Evolutionary conservation across 2,113 vertebrate species (phyloP).

Genomic region (Trinectes maculatus): DNA sequence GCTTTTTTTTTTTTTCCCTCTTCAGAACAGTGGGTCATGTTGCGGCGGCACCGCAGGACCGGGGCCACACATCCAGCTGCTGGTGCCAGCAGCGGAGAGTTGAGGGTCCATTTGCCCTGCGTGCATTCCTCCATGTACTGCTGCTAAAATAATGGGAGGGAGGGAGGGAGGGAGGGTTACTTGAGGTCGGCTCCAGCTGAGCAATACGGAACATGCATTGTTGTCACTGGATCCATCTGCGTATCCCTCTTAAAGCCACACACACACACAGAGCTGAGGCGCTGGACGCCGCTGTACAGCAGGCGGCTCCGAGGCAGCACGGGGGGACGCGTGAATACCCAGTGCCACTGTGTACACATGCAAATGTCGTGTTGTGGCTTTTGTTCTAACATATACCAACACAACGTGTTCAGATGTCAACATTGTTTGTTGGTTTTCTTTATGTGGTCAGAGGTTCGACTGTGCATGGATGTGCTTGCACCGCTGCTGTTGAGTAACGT

Average conservation of each 20-base stretch:
- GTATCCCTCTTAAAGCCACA: conserved; percentile 71
- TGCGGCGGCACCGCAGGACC: conserved; percentile 19
- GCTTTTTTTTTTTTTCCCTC: conserved; percentile 12
- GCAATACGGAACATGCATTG: conserved; percentile 72
- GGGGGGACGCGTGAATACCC: no score
- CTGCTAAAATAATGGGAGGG: conserved; percentile 80
- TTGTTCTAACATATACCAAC: not conserved
- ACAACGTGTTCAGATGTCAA: not conserved
- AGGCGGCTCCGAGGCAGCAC: conserved; percentile 3
- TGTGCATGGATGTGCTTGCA: not conserved
- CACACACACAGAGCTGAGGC: conserved; percentile 48
- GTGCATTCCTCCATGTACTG: conserved; percentile 75
- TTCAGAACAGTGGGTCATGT: conserved; percentile 25
- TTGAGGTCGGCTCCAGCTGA: conserved; percentile 73
- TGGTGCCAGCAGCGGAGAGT: conserved; percentile 65
- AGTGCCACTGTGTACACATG: conserved; percentile 5
- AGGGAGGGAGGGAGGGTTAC: conserved; percentile 72
- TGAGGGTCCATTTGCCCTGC: conserved; percentile 71
- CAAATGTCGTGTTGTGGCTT: not conserved
- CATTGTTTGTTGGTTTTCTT: conserved; percentile 4
- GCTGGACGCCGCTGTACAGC: conserved; percentile 8
- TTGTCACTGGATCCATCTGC: conserved; percentile 74
- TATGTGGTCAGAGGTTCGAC: conserved; percentile 7
- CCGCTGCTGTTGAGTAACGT: conserved; percentile 25
- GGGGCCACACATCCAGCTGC: conserved; percentile 54